phyloP scores from a whole-genome alignment of 2,113 vertebrate species.

The Aspiorhynchus laticeps region DNA sequence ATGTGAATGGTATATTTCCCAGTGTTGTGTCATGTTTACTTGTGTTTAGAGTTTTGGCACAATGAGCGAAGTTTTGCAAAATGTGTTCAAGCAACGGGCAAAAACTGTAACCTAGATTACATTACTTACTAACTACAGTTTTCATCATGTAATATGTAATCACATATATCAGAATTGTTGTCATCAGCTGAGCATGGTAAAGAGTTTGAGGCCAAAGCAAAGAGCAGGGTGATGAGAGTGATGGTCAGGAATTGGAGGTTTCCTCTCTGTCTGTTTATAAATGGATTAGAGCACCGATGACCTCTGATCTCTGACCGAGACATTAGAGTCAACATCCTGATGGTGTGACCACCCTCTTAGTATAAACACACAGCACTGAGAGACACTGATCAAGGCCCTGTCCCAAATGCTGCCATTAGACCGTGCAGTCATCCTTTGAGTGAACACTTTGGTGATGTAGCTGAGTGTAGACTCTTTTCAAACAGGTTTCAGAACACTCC shows the following conservation, averaged over 20 bases:
- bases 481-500: background rate
- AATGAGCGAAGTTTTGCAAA: too few relatives aligned
- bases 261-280: background rate
- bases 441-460: background rate
- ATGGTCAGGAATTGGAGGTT: conserved; percentile 27
- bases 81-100: too few relatives aligned
- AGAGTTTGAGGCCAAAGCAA: background rate
- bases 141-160: too few relatives aligned
- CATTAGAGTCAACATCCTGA: conserved; percentile 20
- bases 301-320: conserved; percentile 40
- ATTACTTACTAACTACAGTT: too few relatives aligned
- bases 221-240: conserved; percentile 7
- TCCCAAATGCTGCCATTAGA: background rate
- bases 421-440: background rate
- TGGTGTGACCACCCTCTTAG: background rate
- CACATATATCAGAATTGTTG: background rate
- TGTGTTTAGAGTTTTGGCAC: too few relatives aligned
- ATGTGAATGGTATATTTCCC: too few relatives aligned
- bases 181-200: background rate
- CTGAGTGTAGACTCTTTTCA: background rate
- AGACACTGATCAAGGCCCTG: background rate
- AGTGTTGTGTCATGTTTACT: too few relatives aligned
- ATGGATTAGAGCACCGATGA: conserved; percentile 16
- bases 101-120: too few relatives aligned
- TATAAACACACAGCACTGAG: conserved; percentile 13